phyloP scores from a whole-genome alignment of 2,113 vertebrate genomes.

The Phodopus roborovskii region DNA sequence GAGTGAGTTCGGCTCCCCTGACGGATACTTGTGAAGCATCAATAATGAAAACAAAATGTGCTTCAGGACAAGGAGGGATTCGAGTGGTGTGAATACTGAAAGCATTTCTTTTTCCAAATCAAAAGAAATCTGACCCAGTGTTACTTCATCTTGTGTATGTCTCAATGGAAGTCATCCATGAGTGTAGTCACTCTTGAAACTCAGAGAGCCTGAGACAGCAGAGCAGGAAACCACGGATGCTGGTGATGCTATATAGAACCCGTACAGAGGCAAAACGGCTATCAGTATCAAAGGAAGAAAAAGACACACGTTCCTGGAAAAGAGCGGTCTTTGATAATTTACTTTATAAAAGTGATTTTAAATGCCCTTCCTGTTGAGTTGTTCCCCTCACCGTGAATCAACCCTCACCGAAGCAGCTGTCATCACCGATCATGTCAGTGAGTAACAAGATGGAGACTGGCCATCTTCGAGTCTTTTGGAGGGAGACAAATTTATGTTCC shows the following conservation, averaged over 20 bases:
- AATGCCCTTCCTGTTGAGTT: neutral
- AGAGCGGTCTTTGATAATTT: neutral
- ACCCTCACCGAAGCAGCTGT: neutral
- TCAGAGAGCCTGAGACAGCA: neutral
- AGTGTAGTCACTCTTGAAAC: neutral
- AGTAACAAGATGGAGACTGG: neutral
- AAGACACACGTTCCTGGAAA: neutral
- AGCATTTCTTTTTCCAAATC: neutral
- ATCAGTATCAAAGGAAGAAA: neutral
- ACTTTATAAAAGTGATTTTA: neutral
- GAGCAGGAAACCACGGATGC: too few relatives aligned
- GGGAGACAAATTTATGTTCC: neutral
- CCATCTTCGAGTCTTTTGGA: neutral
- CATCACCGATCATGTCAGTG: neutral
- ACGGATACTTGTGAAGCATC: neutral
- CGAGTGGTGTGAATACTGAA: neutral
- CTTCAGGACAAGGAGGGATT: neutral
- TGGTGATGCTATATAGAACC: neutral
- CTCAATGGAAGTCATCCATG: neutral
- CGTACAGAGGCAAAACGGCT: neutral
- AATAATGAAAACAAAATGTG: neutral
- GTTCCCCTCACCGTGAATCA: neutral
- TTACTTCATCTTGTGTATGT: neutral
- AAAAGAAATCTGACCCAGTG: neutral
- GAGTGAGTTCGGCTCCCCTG: neutral